Percentiles rank a stretch among this genome's conserved stretches.
phyloP scores from a whole-genome alignment of 2,888 invertebrate species.

The Xestia xanthographa region DNA sequence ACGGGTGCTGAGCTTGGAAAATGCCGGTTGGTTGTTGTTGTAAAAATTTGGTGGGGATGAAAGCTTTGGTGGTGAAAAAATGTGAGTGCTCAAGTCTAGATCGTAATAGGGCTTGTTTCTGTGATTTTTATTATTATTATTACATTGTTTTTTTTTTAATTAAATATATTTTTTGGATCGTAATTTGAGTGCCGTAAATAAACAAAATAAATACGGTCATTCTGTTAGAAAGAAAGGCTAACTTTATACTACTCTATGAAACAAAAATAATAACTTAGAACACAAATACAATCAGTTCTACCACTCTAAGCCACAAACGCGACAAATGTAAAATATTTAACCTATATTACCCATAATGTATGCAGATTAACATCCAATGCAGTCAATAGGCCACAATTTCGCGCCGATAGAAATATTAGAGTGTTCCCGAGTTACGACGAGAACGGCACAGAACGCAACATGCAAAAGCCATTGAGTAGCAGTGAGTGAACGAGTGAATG shows the following conservation, averaged over 20 bases:
- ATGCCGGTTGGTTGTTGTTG: constrained; percentile 10
- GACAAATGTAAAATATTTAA: constrained; percentile 39
- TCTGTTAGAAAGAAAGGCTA: too few relatives aligned
- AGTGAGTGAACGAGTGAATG: constrained; percentile 70
- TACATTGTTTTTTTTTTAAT: neutral
- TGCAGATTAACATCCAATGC: constrained; percentile 56
- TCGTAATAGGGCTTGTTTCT: neutral
- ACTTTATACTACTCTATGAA: too few relatives aligned
- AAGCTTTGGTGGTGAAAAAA: neutral
- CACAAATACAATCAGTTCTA: neutral
- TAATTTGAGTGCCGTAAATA: neutral
- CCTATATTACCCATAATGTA: constrained; percentile 37
- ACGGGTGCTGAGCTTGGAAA: constrained; percentile 48
- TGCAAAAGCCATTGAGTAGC: constrained; percentile 84
- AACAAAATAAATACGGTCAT: too few relatives aligned
- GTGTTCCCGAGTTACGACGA: constrained; percentile 67
- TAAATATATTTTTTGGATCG: neutral
- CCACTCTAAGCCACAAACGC: neutral
- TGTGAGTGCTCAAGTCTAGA: neutral
- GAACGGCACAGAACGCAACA: constrained; percentile 79
- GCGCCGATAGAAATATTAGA: constrained; percentile 62
- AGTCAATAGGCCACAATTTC: constrained; percentile 61
- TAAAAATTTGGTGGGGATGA: constrained; percentile 2
- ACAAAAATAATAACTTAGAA: too few relatives aligned
- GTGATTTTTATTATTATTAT: too few relatives aligned